These are phyloP conservation scores for Saguinus midas DNA, from an alignment of 2,113 vertebrate genomes.

Conservation along the genomic window DNA sequence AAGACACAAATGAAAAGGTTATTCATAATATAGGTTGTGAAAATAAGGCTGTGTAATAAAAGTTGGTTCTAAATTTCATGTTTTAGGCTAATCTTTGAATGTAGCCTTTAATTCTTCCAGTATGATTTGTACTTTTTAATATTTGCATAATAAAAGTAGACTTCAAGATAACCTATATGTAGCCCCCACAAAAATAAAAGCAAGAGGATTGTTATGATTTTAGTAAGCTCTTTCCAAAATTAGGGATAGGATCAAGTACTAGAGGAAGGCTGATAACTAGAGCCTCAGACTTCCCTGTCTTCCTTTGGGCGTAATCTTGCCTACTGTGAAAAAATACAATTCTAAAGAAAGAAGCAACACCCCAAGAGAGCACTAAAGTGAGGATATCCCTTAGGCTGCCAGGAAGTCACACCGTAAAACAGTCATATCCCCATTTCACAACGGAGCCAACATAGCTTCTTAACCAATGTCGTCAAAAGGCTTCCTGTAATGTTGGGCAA, in stretches of 20 bases:
- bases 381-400: background rate
- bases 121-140: constrained; percentile 7
- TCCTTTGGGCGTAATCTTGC: background rate
- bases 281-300: background rate
- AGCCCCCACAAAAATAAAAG: background rate
- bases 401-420: background rate
- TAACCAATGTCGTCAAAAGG: background rate
- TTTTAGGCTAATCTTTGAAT: background rate
- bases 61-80: background rate
- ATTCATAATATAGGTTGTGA: background rate
- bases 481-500: background rate
- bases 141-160: background rate
- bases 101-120: background rate
- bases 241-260: background rate
- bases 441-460: background rate
- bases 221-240: background rate
- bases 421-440: background rate
- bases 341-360: background rate
- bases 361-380: background rate
- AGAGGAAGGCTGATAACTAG: background rate
- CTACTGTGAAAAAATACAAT: background rate
- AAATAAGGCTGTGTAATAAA: background rate
- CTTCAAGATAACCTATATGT: background rate
- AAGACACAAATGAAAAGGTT: background rate
- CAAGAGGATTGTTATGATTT: background rate